Evolutionary conservation across 2,888 invertebrate genomes (phyloP).

Genomic region (Mellilla xanthometata): DNA sequence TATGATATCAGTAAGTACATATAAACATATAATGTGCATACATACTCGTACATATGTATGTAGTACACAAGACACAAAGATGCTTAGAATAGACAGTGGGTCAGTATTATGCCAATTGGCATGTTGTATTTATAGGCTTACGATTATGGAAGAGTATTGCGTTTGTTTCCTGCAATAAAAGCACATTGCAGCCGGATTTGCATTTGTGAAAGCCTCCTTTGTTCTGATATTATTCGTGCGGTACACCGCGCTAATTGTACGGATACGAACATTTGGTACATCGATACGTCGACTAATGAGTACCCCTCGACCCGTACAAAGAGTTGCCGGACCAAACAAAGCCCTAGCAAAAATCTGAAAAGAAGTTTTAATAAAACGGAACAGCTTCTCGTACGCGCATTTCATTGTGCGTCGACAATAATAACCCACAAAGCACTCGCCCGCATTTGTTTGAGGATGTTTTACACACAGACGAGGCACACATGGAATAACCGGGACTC

Average conservation of each 20-base stretch:
- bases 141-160: not conserved
- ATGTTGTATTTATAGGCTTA: not conserved
- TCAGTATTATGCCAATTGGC: no score
- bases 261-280: slow-evolving; percentile 45
- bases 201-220: slow-evolving; percentile 27
- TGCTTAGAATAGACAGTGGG: no score
- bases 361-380: slow-evolving; percentile 63
- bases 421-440: slow-evolving; percentile 65
- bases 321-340: slow-evolving; percentile 55
- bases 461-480: slow-evolving; percentile 42
- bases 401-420: slow-evolving; percentile 67
- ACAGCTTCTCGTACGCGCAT: slow-evolving; percentile 58
- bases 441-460: slow-evolving; percentile 46
- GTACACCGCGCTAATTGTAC: slow-evolving; percentile 50
- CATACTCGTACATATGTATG: no score
- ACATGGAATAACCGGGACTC: slow-evolving; percentile 43
- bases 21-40: no score
- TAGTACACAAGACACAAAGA: no score
- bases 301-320: slow-evolving; percentile 61
- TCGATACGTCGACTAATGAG: slow-evolving; percentile 54
- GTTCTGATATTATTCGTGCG: slow-evolving; percentile 35
- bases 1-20: no score
- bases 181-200: slow-evolving; percentile 11
- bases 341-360: slow-evolving; percentile 52
- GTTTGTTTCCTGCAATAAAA: slow-evolving; percentile 18